Conservation (phyloP, 2,113 vertebrate species). For the Lagopus leucura region DNA sequence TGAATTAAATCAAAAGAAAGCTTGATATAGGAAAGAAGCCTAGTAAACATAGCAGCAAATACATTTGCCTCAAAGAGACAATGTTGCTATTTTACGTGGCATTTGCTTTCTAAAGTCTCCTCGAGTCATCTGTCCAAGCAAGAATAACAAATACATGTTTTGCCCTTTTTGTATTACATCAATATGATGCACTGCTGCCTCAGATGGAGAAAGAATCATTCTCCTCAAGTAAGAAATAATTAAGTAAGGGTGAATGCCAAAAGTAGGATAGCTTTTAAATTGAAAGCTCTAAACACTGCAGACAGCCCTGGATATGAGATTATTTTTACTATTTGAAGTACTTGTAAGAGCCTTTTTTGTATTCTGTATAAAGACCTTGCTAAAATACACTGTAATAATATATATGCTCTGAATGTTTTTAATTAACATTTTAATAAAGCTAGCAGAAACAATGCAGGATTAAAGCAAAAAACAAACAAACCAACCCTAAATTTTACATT, state of each 20-base stretch:
- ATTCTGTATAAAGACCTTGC: background rate
- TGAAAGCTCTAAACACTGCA: conserved; percentile 15
- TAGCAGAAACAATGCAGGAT: background rate
- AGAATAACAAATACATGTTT: background rate
- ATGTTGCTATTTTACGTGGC: background rate
- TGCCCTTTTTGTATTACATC: background rate
- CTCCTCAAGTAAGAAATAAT: conserved; percentile 36
- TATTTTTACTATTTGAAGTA: conserved; percentile 28
- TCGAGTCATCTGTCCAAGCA: conserved; percentile 11
- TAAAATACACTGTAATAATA: background rate
- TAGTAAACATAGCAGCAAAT: background rate
- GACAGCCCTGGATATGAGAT: background rate
- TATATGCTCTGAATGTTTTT: background rate
- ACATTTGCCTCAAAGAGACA: conserved; percentile 1
- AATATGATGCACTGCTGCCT: conserved; percentile 33
- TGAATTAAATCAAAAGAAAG: background rate
- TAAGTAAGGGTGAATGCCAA: conserved; percentile 5
- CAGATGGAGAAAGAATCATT: background rate
- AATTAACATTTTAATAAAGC: conserved; percentile 23
- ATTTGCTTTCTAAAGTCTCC: background rate
- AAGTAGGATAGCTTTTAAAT: background rate
- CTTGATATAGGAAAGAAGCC: background rate
- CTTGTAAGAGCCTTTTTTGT: background rate
- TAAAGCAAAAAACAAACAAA: background rate
- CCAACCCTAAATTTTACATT: background rate